Evolutionary conservation across 2,113 vertebrate species (phyloP).

Genomic region (Pelusios castaneus): DNA sequence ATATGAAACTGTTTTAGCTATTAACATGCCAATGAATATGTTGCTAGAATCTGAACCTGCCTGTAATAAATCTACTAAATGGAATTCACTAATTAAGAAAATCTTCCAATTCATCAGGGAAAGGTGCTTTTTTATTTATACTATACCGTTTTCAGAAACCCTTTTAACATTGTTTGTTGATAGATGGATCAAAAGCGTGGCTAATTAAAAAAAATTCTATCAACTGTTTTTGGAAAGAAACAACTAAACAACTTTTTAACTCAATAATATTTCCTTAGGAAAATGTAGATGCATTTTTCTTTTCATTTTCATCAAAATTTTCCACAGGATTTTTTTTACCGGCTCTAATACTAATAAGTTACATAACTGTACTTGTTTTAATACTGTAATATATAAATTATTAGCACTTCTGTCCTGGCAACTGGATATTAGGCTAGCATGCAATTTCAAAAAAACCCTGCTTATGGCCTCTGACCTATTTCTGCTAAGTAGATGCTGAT

Average conservation of each 20-base stretch:
- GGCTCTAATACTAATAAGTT: neutral
- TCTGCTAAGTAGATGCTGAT: neutral
- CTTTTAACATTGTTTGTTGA: neutral
- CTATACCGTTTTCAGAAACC: neutral
- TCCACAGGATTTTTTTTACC: neutral
- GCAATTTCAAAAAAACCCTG: neutral
- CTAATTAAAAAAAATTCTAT: accelerated
- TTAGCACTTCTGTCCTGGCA: neutral
- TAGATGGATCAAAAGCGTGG: neutral
- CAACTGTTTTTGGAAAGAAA: neutral
- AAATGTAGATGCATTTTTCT: no score
- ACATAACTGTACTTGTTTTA: neutral
- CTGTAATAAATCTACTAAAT: neutral
- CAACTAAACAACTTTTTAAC: neutral
- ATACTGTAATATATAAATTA: neutral
- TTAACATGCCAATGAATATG: neutral
- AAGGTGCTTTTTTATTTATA: neutral
- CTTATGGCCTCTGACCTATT: neutral
- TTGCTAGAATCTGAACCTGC: neutral
- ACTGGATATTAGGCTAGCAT: neutral
- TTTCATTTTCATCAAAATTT: no score
- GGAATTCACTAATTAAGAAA: neutral
- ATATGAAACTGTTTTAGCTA: accelerated
- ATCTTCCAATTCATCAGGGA: neutral
- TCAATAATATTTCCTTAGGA: neutral